phyloP scores from a whole-genome alignment of 1,140 invertebrate species.

The Microplitis mediator region DNA sequence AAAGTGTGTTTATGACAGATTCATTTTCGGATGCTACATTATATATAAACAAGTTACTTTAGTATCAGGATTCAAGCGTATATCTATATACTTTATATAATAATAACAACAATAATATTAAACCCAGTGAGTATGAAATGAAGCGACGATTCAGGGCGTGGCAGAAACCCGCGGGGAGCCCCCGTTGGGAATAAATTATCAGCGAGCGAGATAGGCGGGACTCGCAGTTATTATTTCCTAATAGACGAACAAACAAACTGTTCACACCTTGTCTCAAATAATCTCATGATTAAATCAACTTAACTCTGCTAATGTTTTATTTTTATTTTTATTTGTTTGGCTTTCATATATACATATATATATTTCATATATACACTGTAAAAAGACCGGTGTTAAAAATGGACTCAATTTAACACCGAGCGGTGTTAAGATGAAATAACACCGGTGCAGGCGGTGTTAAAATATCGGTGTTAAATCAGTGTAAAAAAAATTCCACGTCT shows the following conservation, averaged over 20 bases:
- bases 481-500: too few species aligned
- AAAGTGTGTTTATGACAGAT: constrained; percentile 57
- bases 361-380: too few species aligned
- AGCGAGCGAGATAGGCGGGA: constrained; percentile 23
- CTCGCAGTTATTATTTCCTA: constrained; percentile 57
- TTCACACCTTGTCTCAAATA: constrained; percentile 50
- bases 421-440: too few species aligned
- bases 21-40: constrained; percentile 54
- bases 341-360: too few species aligned
- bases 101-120: too few species aligned
- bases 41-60: constrained; percentile 57
- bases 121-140: constrained; percentile 13
- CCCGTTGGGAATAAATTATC: constrained; percentile 57
- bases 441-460: too few species aligned
- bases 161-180: constrained; percentile 54
- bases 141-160: constrained; percentile 54
- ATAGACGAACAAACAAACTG: constrained; percentile 56
- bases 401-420: too few species aligned
- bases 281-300: constrained; percentile 47
- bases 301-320: not conserved
- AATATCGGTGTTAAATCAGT: too few species aligned
- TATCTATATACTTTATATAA: not conserved
- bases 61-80: constrained; percentile 10
- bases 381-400: too few species aligned
- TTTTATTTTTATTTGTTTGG: not conserved